A percentile compares a stretch with the other conserved stretches of the same genome.
phyloP scores from a whole-genome alignment of 2,797 vertebrate species.

The Nannoperca obscura region DNA sequence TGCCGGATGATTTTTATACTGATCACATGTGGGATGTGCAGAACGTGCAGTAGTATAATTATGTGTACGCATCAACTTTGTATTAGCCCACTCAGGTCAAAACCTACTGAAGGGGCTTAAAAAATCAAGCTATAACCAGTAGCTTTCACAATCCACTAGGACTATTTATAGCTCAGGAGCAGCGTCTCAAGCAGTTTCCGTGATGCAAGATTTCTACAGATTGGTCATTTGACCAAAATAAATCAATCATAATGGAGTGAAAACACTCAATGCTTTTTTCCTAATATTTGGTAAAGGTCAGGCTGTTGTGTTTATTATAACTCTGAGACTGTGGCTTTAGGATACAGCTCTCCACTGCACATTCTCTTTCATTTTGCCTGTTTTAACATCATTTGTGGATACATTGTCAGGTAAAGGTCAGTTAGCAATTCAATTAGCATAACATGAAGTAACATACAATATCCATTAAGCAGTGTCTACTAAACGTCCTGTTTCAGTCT shows the following conservation, averaged over 20 bases:
- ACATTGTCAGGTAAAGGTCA: neutral
- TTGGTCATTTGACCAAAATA: slow-evolving; percentile 21
- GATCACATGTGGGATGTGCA: neutral
- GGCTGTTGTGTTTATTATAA: slow-evolving; percentile 15
- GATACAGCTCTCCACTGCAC: neutral
- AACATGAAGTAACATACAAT: neutral
- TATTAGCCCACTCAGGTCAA: neutral
- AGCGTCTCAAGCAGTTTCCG: slow-evolving; percentile 21
- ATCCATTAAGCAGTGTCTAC: too few relatives aligned
- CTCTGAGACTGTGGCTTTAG: slow-evolving; percentile 1
- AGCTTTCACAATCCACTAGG: slow-evolving; percentile 1
- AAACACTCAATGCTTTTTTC: neutral
- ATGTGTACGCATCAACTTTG: slow-evolving; percentile 2
- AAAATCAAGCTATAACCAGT: slow-evolving; percentile 10
- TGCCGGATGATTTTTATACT: neutral
- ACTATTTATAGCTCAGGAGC: slow-evolving; percentile 20
- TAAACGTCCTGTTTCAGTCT: neutral
- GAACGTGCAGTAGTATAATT: neutral
- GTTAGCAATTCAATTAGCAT: neutral
- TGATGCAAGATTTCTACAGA: slow-evolving; percentile 10
- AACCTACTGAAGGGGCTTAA: neutral
- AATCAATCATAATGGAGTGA: slow-evolving; percentile 1
- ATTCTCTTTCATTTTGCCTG: neutral
- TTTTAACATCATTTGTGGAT: neutral
- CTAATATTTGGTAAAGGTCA: slow-evolving; percentile 6